phyloP scores from a whole-genome alignment of 2,888 invertebrate species.

The Mechanitis messenoides region DNA sequence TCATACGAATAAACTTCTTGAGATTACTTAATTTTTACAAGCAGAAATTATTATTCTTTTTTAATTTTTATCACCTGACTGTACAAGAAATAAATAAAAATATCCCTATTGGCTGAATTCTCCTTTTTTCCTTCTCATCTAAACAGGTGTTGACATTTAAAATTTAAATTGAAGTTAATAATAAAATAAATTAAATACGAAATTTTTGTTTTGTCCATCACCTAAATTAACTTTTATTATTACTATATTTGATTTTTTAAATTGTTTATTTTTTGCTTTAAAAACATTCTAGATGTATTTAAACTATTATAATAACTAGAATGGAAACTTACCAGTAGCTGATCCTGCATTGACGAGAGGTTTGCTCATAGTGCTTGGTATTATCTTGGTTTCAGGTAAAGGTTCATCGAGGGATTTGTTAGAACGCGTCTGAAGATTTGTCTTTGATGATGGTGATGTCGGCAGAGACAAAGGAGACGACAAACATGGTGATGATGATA shows the following conservation, averaged over 20 bases:
- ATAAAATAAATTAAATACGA: neutral
- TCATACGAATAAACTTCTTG: neutral
- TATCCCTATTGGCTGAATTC: too few relatives aligned
- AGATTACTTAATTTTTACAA: too few relatives aligned
- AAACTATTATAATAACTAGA: slow-evolving; percentile 5
- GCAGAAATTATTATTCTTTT: too few relatives aligned
- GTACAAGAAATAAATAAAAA: too few relatives aligned
- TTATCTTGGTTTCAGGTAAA: slow-evolving; percentile 33
- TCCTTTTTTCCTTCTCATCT: too few relatives aligned
- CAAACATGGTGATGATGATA: slow-evolving; percentile 59
- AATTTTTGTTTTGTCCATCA: neutral
- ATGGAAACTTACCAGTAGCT: slow-evolving; percentile 58
- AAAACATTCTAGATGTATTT: neutral
- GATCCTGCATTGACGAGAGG: slow-evolving; percentile 49
- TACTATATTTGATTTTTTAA: too few relatives aligned
- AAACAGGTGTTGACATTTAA: neutral
- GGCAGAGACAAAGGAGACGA: slow-evolving; percentile 63
- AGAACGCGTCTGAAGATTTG: slow-evolving; percentile 45
- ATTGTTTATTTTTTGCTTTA: neutral
- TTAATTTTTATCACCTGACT: too few relatives aligned
- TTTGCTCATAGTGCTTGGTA: slow-evolving; percentile 36
- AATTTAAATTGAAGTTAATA: too few relatives aligned
- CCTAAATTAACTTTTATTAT: too few relatives aligned
- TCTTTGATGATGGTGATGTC: slow-evolving; percentile 54
- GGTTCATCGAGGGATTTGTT: slow-evolving; percentile 47